Conservation (phyloP, 35 echinoderm and acorn worm genomes). For the Ophioderma brevispina region DNA sequence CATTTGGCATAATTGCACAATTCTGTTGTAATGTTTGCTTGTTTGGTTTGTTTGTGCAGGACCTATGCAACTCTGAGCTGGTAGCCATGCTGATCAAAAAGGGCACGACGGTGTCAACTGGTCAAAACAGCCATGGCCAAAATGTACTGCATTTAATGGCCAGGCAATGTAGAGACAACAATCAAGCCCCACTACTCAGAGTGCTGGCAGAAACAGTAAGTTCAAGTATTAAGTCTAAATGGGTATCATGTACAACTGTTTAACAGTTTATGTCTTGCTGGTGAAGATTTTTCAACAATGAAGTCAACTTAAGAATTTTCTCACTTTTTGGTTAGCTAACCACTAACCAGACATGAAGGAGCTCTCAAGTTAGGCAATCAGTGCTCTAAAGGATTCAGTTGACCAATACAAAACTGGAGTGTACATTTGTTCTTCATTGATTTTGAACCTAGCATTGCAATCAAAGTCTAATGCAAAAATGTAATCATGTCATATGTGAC, state of each 20-base stretch:
- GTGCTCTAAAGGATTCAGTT: too few relatives aligned
- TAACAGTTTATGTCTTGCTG: too few relatives aligned
- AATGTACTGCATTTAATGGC: slow-evolving; percentile 73
- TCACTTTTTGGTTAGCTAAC: not conserved
- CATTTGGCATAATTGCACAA: too few relatives aligned
- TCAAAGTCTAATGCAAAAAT: too few relatives aligned
- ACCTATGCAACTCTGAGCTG: slow-evolving; percentile 47
- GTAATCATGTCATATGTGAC: too few relatives aligned
- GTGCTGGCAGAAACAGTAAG: slow-evolving; percentile 61
- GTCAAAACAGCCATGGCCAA: slow-evolving; percentile 27
- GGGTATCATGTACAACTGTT: too few relatives aligned
- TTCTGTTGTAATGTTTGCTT: too few relatives aligned
- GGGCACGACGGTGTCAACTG: slow-evolving; percentile 34
- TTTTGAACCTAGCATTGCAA: too few relatives aligned
- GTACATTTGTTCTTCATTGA: too few relatives aligned
- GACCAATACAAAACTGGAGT: not conserved
- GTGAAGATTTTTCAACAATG: not conserved
- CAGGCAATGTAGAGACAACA: slow-evolving; percentile 29
- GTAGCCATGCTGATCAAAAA: slow-evolving; percentile 57
- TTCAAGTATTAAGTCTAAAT: too few relatives aligned
- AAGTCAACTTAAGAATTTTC: not conserved
- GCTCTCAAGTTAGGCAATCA: too few relatives aligned
- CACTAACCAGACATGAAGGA: too few relatives aligned
- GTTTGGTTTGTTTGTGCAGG: not conserved
- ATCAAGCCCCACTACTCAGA: slow-evolving; percentile 35